phyloP scores from a whole-genome alignment of 2,888 invertebrate species.

The Ceramica pisi region DNA sequence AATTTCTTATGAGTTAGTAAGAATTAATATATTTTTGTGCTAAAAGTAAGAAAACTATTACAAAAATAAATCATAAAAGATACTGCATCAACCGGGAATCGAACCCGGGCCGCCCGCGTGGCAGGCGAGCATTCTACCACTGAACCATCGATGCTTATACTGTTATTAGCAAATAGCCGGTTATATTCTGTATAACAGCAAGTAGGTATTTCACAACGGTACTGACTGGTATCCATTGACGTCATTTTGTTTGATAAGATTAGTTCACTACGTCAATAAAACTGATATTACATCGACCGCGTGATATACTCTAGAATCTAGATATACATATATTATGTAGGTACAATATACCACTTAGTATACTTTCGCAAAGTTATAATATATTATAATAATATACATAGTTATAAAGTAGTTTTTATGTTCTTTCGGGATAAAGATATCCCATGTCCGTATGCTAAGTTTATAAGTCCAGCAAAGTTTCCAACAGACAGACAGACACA shows the following conservation, averaged over 20 bases:
- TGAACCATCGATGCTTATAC: slow-evolving; percentile 89
- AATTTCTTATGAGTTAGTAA: too few relatives aligned
- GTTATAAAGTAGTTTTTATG: too few relatives aligned
- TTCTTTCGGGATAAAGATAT: too few relatives aligned
- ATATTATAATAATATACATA: too few relatives aligned
- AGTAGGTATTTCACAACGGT: neutral
- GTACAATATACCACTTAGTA: too few relatives aligned
- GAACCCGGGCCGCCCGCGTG: slow-evolving; percentile 90
- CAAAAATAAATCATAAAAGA: slow-evolving; percentile 64
- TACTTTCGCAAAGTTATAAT: neutral
- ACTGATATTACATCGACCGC: neutral
- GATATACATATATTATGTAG: too few relatives aligned
- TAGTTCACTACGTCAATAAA: neutral
- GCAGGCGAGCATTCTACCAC: slow-evolving; percentile 92
- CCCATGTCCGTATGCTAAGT: neutral
- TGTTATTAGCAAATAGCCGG: accelerated
- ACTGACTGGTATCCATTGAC: neutral
- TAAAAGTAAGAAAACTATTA: neutral
- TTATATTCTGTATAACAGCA: accelerated
- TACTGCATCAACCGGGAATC: slow-evolving; percentile 89
- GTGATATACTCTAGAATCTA: too few relatives aligned
- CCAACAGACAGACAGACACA: neutral
- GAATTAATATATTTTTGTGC: too few relatives aligned
- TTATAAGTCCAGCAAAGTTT: neutral
- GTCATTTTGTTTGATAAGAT: neutral